These are phyloP conservation scores for Carabus problematicus DNA, from an alignment of 2,888 invertebrate genomes.

Conservation along the genomic window DNA sequence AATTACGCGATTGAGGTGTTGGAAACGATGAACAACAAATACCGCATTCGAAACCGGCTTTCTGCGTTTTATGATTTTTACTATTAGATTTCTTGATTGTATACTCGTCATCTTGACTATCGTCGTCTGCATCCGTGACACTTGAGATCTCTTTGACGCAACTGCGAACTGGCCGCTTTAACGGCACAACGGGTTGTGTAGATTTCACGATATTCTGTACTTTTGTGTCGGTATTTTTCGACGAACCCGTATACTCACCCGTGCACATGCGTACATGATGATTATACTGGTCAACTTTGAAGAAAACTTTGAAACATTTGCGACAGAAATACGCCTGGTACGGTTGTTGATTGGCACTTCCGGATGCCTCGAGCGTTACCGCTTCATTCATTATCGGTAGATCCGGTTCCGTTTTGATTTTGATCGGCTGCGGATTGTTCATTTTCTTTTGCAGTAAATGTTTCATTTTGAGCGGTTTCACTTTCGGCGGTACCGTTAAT, in stretches of 20 bases:
- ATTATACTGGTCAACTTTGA: slow-evolving; percentile 58
- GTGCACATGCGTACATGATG: slow-evolving; percentile 55
- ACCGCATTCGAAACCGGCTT: slow-evolving; percentile 55
- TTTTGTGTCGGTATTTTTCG: slow-evolving; percentile 11
- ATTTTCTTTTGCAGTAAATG: slow-evolving; percentile 46
- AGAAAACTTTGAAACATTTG: slow-evolving; percentile 59
- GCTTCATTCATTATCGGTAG: neutral
- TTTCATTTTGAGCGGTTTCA: slow-evolving; percentile 50
- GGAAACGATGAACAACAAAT: slow-evolving; percentile 58
- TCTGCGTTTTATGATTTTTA: slow-evolving; percentile 42
- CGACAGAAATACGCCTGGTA: slow-evolving; percentile 58
- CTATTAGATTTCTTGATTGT: slow-evolving; percentile 37
- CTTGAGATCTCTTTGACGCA: slow-evolving; percentile 54
- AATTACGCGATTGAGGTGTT: slow-evolving; percentile 57
- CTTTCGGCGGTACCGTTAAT: slow-evolving; percentile 41
- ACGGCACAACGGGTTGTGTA: slow-evolving; percentile 44
- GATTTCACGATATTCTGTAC: neutral
- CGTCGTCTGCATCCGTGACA: slow-evolving; percentile 53
- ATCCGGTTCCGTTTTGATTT: slow-evolving; percentile 45
- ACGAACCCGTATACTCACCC: slow-evolving; percentile 23
- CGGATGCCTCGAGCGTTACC: neutral
- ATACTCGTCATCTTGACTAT: slow-evolving; percentile 3
- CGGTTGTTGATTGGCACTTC: slow-evolving; percentile 6
- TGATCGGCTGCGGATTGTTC: slow-evolving; percentile 13
- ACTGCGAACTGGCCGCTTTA: slow-evolving; percentile 54